phyloP scores from a whole-genome alignment of 2,888 invertebrate genomes.

The Ceramica pisi region DNA sequence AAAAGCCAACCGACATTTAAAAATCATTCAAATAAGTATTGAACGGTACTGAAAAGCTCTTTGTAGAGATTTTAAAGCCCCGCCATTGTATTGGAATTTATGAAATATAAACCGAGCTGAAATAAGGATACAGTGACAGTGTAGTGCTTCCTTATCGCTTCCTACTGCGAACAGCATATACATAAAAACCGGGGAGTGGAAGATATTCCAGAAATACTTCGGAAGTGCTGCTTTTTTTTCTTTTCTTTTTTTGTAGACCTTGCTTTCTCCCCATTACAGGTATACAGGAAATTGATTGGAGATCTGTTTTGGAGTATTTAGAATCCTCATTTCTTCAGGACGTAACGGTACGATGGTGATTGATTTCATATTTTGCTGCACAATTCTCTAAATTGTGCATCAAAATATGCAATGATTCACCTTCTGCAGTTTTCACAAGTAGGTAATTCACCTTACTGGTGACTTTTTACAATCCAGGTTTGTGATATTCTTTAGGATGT shows the following conservation, averaged over 20 bases:
- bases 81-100: slow-evolving; percentile 41
- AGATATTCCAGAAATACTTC: not conserved
- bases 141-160: slow-evolving; percentile 42
- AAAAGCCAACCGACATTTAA: slow-evolving; percentile 31
- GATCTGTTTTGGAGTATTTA: too few species aligned
- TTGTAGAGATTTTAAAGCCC: slow-evolving; percentile 27
- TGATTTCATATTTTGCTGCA: too few species aligned
- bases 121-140: slow-evolving; percentile 41
- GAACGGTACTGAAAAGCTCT: slow-evolving; percentile 34
- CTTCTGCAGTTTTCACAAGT: too few species aligned
- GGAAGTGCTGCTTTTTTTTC: slow-evolving; percentile 19
- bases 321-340: too few species aligned
- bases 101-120: slow-evolving; percentile 40
- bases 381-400: too few species aligned
- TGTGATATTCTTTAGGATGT: not conserved
- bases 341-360: too few species aligned
- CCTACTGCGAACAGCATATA: slow-evolving; percentile 34
- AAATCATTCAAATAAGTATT: slow-evolving; percentile 44
- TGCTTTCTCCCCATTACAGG: not conserved
- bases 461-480: not conserved
- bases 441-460: too few species aligned
- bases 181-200: slow-evolving; percentile 41
- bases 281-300: not conserved
- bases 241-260: not conserved
- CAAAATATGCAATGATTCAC: too few species aligned